A percentile compares a stretch with the other conserved stretches of the same genome.
phyloP scores from a whole-genome alignment of 2,113 vertebrate genomes.

The Python bivittatus region DNA sequence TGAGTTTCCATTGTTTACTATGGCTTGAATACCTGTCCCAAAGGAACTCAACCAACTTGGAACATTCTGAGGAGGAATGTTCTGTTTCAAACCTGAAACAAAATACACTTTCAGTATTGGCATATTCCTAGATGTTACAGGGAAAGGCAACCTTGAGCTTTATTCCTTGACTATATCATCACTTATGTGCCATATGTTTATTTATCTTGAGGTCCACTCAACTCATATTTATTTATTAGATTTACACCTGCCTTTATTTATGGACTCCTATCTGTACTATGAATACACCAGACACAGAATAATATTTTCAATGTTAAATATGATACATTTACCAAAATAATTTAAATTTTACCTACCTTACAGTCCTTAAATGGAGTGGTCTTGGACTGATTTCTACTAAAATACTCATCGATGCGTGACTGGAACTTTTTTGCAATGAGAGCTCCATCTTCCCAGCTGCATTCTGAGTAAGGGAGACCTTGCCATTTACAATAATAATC shows the following conservation, averaged over 20 bases:
- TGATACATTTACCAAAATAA: neutral
- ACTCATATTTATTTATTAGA: neutral
- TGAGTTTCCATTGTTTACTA: neutral
- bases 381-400: slow-evolving; percentile 94
- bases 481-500: slow-evolving; percentile 99
- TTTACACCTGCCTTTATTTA: neutral
- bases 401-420: slow-evolving; percentile 90
- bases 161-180: neutral
- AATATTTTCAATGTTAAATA: neutral
- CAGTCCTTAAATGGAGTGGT: slow-evolving; percentile 93
- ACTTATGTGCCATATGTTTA: neutral
- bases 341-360: slow-evolving; percentile 80
- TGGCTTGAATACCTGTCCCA: neutral
- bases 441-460: slow-evolving; percentile 98
- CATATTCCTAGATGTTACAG: neutral
- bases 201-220: neutral
- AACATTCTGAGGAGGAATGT: neutral
- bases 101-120: neutral
- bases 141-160: neutral
- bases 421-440: slow-evolving; percentile 95
- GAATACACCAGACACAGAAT: neutral
- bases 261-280: neutral
- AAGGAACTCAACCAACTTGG: neutral
- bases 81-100: neutral
- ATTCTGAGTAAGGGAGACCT: slow-evolving; percentile 94